These are phyloP conservation scores for Hydrozoanthus tunicans DNA, from an alignment of 64 coral and sea anemone genomes.

Conservation along the genomic window DNA sequence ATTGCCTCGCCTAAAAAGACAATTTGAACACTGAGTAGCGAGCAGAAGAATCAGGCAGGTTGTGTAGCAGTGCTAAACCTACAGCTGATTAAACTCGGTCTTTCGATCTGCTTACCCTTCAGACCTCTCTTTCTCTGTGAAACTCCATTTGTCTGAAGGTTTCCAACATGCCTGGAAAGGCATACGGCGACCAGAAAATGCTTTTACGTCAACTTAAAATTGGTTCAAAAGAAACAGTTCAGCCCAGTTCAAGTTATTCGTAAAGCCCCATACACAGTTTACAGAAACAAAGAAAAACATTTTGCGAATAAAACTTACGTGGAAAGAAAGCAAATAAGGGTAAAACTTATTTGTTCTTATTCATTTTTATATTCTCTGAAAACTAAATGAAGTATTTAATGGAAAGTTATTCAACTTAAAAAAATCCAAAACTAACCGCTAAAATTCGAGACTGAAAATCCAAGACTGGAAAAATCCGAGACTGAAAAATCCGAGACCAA, in stretches of 20 bases:
- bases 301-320: background rate
- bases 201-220: background rate
- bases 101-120: background rate
- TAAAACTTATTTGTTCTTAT: background rate
- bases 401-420: background rate
- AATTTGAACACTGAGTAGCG: background rate
- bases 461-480: too few relatives aligned
- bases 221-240: background rate
- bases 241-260: background rate
- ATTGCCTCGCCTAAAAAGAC: background rate
- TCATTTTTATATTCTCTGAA: background rate
- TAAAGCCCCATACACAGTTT: background rate
- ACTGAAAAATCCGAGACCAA: too few relatives aligned
- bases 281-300: background rate
- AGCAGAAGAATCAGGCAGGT: background rate
- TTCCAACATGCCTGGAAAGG: background rate
- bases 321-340: background rate
- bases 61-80: background rate
- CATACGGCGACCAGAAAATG: constrained; percentile 3
- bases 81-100: too few relatives aligned
- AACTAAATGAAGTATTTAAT: background rate
- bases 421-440: too few relatives aligned
- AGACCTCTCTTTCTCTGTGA: background rate
- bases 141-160: background rate
- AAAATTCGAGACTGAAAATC: too few relatives aligned